A percentile compares a stretch with the other conserved stretches of the same genome.
Evolutionary conservation across 2,888 invertebrate genomes (phyloP).

Genomic region (Fissipunctia ypsillon): DNA sequence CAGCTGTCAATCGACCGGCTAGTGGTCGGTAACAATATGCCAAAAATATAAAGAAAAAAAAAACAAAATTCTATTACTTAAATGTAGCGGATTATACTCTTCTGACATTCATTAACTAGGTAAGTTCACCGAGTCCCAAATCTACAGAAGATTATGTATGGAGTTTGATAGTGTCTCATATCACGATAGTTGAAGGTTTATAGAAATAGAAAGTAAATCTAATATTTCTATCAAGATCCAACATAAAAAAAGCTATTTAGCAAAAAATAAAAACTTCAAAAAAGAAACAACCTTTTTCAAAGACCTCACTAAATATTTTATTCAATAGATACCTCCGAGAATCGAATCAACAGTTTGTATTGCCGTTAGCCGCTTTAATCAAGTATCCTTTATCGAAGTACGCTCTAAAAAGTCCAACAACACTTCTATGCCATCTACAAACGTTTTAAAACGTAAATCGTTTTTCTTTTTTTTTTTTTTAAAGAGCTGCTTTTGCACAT

Average conservation of each 20-base stretch:
- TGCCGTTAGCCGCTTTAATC: constrained; percentile 40
- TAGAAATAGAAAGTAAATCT: not conserved
- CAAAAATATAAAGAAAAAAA: not conserved
- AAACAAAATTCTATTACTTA: not conserved
- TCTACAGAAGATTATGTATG: not conserved
- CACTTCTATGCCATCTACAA: constrained; percentile 11
- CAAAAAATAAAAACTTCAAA: constrained; percentile 11
- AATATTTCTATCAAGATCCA: not conserved
- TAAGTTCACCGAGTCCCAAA: not conserved
- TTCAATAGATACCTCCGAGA: constrained; percentile 14
- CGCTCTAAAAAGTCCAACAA: constrained; percentile 14
- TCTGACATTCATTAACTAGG: not conserved
- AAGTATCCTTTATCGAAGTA: constrained; percentile 32
- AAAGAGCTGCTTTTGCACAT: not conserved
- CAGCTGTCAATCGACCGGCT: no score
- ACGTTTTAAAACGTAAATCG: constrained; percentile 35
- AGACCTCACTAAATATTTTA: constrained; percentile 32
- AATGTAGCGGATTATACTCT: not conserved
- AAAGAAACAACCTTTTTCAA: constrained; percentile 16
- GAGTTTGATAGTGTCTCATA: no score
- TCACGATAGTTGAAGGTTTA: no score
- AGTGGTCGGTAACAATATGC: no score
- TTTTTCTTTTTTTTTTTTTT: constrained; percentile 16
- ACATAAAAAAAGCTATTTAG: not conserved
- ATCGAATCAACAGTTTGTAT: constrained; percentile 36